Evolutionary conservation across 2,797 vertebrate genomes (phyloP), one percentile per base, ranked within the genome.

Genomic region (Malacoraja senta): DNA sequence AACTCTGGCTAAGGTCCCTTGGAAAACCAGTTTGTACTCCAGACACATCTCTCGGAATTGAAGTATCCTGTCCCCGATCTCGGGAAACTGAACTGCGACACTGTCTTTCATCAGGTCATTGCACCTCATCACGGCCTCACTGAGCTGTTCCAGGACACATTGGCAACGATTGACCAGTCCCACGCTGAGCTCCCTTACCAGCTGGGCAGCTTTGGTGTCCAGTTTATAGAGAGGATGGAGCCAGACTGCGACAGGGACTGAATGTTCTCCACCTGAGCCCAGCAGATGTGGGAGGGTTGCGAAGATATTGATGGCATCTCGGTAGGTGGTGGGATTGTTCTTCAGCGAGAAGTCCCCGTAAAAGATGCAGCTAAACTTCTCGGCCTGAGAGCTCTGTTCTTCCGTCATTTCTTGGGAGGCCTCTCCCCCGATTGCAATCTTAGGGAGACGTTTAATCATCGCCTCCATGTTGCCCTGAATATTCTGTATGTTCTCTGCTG

Each of bases 321-420:
- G 32, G 88, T 71, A 91, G 21, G 63, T 91, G 65, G 65, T 91
- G 61, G 84, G 84, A 68, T 90, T 90, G 61, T 63, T 63, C 63
- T 68, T n/a, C 13, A 90, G 61, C 1, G n/a, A 68, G 12, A 63
- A 68, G 68, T 90, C 84, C 29, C 84, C 84, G 68, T 90, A 68
- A 63, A 90, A 68, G 13, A 61, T 90, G 4, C 61, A 90, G 61
- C n/a, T 90, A 13, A 68, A 90, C 68, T 65, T 63, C 32, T 68
- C 29, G 8, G 13, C 13, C 17, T 88, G 65, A 17, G 84, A n/a
- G 15, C 21, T 17, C 15, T 90, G 13, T 68, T 65, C 61, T 0
- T 90, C 84, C 21, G 84, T 63, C 19, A 65, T 68, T 63, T 90
- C 21, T 35, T 32, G n/a, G 9, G 84, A 90, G 32, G 2, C 61